Evolutionary conservation across 2,888 invertebrate species (phyloP), one percentile per base, ranked within the genome.

Genomic region (Apamea crenata): DNA sequence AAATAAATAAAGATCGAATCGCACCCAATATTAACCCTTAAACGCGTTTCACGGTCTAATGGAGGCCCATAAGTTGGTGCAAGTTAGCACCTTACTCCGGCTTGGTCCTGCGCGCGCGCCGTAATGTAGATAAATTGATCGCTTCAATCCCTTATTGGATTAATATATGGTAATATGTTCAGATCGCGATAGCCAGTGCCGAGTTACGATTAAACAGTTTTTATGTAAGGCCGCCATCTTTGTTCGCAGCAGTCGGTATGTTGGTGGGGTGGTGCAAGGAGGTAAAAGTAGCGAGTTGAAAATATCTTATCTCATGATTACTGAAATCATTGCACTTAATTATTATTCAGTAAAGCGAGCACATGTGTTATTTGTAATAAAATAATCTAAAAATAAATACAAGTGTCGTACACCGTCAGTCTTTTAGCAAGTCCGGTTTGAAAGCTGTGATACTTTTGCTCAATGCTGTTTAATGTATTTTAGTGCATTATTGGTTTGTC

Each of bases 201-300:
- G 94, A 95, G 94, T 96, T 95, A 95, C 96, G 95, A 95, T 95
- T 96, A 95, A 95, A 95, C 94, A 93, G 94, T 96, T 95, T 96
- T 96, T 96, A 96, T 96, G 96, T 95, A 93, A 94, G 93, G 94
- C 94, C 94, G 94, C 95, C 94, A 95, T 95, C 94, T 95, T 95
- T 94, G 94, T 94, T 93, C 93, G 91, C 93, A 93, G 94, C 93
- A 91, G 93, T 94, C 84, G 94, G 93, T 93, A 91, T 93, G 90
- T 90, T 89, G 82, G 68, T 81, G 63, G 21, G 72, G 68, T 86
- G 91, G 91, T 79, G 36, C 74, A 78, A 85, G 82, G 56, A 53
- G 68, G n/a, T 53, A 83, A 75, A 53, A 29, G 25, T 12, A 44
- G 86, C 74, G 74, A 10, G 8, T 25, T 71, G 56, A 0, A 0